phyloP scores from a whole-genome alignment of 2,888 invertebrate genomes.

The Cheilosia scutellata region DNA sequence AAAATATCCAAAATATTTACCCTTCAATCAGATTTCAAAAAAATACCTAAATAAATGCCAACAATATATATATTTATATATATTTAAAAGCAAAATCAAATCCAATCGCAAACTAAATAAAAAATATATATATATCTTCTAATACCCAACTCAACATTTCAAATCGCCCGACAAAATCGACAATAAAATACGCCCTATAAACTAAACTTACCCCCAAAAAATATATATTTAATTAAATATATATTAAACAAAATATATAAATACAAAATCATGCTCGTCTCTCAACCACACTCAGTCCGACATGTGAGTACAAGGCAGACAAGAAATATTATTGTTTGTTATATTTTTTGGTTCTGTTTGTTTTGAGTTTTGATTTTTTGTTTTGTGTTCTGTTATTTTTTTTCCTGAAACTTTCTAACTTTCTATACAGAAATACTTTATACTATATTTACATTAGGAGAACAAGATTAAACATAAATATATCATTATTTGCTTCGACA shows the following conservation, averaged over 20 bases:
- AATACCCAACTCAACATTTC: conserved; percentile 72
- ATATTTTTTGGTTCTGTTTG: conserved; percentile 10
- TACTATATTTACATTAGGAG: conserved; percentile 53
- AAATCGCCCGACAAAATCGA: conserved; percentile 73
- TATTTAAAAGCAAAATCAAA: conserved; percentile 29
- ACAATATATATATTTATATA: conserved; percentile 3
- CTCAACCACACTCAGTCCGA: conserved; percentile 76
- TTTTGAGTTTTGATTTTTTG: conserved; percentile 17
- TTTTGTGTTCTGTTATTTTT: conserved; percentile 27
- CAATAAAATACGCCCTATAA: conserved; percentile 70
- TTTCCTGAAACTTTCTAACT: conserved; percentile 19
- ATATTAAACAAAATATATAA: conserved; percentile 58
- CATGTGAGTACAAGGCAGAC: conserved; percentile 76
- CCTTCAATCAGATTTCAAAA: conserved; percentile 59
- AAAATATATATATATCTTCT: conserved; percentile 46
- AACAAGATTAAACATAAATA: conserved; percentile 8
- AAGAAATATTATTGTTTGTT: conserved; percentile 64
- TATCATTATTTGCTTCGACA: conserved; percentile 17
- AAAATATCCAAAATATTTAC: conserved; percentile 63
- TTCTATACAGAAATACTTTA: conserved; percentile 54
- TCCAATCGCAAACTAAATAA: conserved; percentile 63
- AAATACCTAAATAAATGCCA: conserved; percentile 53
- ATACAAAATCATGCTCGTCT: conserved; percentile 76
- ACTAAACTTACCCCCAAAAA: conserved; percentile 66
- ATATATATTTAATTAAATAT: conserved; percentile 68